A percentile compares a stretch with the other conserved stretches of the same genome.
These are phyloP conservation scores for Ormyrus pomaceus DNA, from an alignment of 2,888 invertebrate genomes.

Conservation along the genomic window DNA sequence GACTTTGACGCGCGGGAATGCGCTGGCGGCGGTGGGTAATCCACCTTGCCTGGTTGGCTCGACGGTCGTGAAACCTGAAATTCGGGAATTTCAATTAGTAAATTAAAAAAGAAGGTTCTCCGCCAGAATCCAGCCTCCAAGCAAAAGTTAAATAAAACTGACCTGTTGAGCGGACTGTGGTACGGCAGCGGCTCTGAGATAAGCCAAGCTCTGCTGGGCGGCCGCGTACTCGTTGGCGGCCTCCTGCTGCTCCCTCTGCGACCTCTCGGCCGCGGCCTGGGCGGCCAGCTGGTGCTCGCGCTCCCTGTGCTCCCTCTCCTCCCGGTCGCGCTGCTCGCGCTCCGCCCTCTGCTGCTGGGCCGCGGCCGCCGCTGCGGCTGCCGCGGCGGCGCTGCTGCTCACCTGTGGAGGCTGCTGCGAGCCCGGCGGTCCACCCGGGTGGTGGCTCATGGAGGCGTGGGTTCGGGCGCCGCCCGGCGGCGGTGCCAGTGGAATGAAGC, in stretches of 20 bases:
- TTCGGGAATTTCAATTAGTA: too few relatives aligned
- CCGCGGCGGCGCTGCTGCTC: slow-evolving; percentile 58
- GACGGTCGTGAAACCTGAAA: slow-evolving; percentile 71
- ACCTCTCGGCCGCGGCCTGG: slow-evolving; percentile 68
- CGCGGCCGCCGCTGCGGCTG: slow-evolving; percentile 64
- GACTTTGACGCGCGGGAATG: slow-evolving; percentile 74
- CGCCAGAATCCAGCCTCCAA: too few relatives aligned
- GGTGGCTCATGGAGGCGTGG: slow-evolving; percentile 68
- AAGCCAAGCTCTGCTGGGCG: slow-evolving; percentile 53
- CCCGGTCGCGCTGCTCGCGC: slow-evolving; percentile 64
- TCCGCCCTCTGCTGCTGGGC: slow-evolving; percentile 66
- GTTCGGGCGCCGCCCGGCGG: slow-evolving; percentile 67
- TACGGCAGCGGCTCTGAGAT: slow-evolving; percentile 59
- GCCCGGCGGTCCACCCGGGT: slow-evolving; percentile 63
- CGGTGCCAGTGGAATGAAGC: slow-evolving; percentile 70
- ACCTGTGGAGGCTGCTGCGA: slow-evolving; percentile 24
- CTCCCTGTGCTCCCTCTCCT: slow-evolving; percentile 61
- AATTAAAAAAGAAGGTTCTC: too few relatives aligned
- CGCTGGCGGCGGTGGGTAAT: slow-evolving; percentile 76
- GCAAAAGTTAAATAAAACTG: neutral
- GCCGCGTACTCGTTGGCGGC: slow-evolving; percentile 75
- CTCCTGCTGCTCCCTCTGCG: slow-evolving; percentile 71
- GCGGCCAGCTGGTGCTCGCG: slow-evolving; percentile 64
- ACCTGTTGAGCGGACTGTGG: slow-evolving; percentile 71
- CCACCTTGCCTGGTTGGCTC: slow-evolving; percentile 72